Evolutionary conservation across 2,113 vertebrate genomes (phyloP).

Genomic region (Aix galericulata): DNA sequence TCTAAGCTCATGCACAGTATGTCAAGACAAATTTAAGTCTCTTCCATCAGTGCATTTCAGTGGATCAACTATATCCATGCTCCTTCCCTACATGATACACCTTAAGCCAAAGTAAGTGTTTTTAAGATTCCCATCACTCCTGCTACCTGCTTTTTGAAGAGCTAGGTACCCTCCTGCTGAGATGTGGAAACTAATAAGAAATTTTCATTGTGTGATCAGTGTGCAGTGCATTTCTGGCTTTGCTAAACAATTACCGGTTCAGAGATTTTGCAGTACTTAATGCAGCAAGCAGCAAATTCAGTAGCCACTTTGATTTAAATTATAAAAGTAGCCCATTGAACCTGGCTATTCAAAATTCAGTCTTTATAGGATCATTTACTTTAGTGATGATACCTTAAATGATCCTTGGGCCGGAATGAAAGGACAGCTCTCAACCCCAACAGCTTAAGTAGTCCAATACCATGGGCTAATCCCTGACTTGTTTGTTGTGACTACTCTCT

Average conservation of each 20-base stretch:
- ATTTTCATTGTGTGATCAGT: background rate
- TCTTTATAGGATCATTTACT: background rate
- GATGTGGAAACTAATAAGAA: background rate
- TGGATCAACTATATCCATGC: background rate
- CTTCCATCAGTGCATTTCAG: constrained; percentile 4
- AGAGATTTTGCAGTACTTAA: background rate
- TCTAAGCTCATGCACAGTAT: constrained; percentile 40
- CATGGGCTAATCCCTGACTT: background rate
- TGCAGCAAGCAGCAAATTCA: background rate
- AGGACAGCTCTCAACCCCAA: background rate
- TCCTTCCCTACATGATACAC: background rate
- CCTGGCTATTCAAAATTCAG: background rate
- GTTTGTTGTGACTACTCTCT: constrained; percentile 4
- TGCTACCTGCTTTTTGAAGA: background rate
- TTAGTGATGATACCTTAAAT: constrained; percentile 12
- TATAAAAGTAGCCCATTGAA: background rate
- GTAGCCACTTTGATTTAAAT: background rate
- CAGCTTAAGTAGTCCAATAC: constrained; percentile 3
- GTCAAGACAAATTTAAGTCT: constrained; percentile 22
- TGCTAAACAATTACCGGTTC: background rate
- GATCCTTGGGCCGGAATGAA: background rate
- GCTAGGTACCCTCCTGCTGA: background rate
- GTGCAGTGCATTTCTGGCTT: too few species aligned
- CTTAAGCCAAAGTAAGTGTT: constrained; percentile 11
- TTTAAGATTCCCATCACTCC: background rate